Conservation (phyloP, 2,113 vertebrate species). For the Brachyhypopomus gauderio region DNA sequence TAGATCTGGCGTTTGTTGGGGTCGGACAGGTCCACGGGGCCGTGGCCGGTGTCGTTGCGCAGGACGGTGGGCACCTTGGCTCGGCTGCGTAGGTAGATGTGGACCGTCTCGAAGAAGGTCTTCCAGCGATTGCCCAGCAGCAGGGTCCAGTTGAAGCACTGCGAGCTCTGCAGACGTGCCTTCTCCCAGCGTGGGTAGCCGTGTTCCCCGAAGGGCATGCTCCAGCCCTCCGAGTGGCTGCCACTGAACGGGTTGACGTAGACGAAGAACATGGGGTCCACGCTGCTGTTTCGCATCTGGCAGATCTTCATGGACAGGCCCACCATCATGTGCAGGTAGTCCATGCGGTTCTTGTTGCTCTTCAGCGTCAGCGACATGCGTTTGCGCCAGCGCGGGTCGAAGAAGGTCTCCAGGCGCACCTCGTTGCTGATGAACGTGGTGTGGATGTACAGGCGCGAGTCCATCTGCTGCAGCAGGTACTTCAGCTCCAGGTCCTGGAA, state of each 20-base stretch:
- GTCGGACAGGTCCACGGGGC: slow-evolving; percentile 94
- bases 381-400: slow-evolving; percentile 96
- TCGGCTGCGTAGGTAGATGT: slow-evolving; percentile 97
- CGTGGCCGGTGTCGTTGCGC: slow-evolving; percentile 94
- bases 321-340: slow-evolving; percentile 98
- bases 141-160: slow-evolving; percentile 99
- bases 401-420: slow-evolving; percentile 97
- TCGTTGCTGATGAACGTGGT: slow-evolving; percentile 99
- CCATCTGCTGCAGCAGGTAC: slow-evolving; percentile 98
- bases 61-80: slow-evolving; percentile 91
- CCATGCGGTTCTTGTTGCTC: slow-evolving; percentile 99
- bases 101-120: slow-evolving; percentile 98
- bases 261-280: slow-evolving; percentile 98
- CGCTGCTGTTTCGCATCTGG: slow-evolving; percentile 97
- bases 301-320: slow-evolving; percentile 99
- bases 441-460: slow-evolving; percentile 95
- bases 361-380: slow-evolving; percentile 99
- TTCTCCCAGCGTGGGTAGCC: slow-evolving; percentile 98
- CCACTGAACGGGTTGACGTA: slow-evolving; percentile 98
- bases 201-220: slow-evolving; percentile 96
- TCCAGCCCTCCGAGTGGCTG: slow-evolving; percentile 98
- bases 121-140: slow-evolving; percentile 97
- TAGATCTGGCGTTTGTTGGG: slow-evolving; percentile 97
- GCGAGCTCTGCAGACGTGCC: slow-evolving; percentile 90
- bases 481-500: slow-evolving; percentile 99